Evolutionary conservation across 2,888 invertebrate genomes (phyloP).

Genomic region (Halictus ligatus): DNA sequence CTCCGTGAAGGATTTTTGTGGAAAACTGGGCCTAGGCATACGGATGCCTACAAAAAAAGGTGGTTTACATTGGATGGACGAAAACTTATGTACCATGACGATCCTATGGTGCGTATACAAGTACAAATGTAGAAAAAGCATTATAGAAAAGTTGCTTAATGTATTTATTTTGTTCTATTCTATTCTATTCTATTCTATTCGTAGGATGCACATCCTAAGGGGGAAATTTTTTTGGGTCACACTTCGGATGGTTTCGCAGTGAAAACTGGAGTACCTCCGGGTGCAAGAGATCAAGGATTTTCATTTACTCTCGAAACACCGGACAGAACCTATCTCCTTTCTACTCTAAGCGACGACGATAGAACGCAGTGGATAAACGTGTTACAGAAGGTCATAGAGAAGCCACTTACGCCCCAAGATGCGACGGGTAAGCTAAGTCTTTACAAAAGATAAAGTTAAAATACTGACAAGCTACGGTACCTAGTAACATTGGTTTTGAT

Average conservation of each 20-base stretch:
- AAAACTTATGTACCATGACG: conserved; percentile 97
- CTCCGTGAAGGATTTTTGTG: conserved; percentile 94
- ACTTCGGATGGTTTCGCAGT: conserved; percentile 91
- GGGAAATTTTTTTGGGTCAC: conserved; percentile 95
- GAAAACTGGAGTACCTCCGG: conserved; percentile 88
- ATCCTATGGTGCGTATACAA: conserved; percentile 87
- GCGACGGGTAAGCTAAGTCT: conserved; percentile 87
- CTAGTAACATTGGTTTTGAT: conserved; percentile 17
- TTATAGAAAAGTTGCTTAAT: conserved; percentile 10
- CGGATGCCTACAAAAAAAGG: conserved; percentile 92
- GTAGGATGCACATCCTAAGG: conserved; percentile 94
- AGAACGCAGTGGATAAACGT: conserved; percentile 92
- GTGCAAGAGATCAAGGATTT: conserved; percentile 91
- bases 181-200: conserved; percentile 23
- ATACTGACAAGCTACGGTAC: not conserved
- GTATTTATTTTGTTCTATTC: conserved; percentile 22
- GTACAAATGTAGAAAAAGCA: conserved; percentile 4
- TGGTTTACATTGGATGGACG: conserved; percentile 96
- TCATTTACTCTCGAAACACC: conserved; percentile 94
- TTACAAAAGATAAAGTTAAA: not conserved
- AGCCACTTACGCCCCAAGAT: conserved; percentile 92
- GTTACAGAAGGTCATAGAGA: conserved; percentile 90
- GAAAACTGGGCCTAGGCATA: conserved; percentile 94
- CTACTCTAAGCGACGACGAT: conserved; percentile 91
- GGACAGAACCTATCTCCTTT: conserved; percentile 90